Evolutionary conservation across 2,797 vertebrate species (phyloP).

Genomic region (Acropternis orthonyx): DNA sequence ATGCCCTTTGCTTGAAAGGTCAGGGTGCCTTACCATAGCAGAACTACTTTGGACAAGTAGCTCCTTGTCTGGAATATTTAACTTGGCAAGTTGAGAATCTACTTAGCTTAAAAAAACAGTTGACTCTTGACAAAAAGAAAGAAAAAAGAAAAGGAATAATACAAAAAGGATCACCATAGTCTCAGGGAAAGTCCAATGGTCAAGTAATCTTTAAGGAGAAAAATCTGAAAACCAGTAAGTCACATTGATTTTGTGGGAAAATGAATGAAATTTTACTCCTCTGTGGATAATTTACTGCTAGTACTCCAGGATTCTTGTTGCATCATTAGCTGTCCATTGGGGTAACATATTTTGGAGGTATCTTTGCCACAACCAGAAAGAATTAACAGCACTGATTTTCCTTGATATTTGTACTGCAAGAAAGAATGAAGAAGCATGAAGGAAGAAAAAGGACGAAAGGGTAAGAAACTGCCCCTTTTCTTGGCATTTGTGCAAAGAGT

Average conservation of each 20-base stretch:
- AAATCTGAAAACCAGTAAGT: not conserved
- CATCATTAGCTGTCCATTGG: not conserved
- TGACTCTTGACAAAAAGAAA: not conserved
- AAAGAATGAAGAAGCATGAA: not conserved
- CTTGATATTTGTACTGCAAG: not conserved
- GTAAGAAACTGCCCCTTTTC: not conserved
- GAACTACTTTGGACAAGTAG: not conserved
- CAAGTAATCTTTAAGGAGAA: not conserved
- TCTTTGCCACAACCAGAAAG: not conserved
- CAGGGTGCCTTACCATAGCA: not conserved
- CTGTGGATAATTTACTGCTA: not conserved
- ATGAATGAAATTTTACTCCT: not conserved
- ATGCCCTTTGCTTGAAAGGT: not conserved
- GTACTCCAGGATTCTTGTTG: not conserved
- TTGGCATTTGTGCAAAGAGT: not conserved
- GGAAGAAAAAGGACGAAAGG: not conserved
- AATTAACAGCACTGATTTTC: not conserved
- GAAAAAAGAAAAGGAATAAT: fast-evolving
- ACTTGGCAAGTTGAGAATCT: not conserved
- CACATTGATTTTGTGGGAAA: not conserved
- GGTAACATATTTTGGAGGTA: not conserved
- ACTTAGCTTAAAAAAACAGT: not conserved
- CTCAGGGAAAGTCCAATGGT: not conserved
- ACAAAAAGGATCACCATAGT: not conserved
- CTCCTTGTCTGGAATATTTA: constrained; percentile 12